Base-by-base conservation (phyloP, 2,888 invertebrate genomes). In the Automeris io region DNA sequence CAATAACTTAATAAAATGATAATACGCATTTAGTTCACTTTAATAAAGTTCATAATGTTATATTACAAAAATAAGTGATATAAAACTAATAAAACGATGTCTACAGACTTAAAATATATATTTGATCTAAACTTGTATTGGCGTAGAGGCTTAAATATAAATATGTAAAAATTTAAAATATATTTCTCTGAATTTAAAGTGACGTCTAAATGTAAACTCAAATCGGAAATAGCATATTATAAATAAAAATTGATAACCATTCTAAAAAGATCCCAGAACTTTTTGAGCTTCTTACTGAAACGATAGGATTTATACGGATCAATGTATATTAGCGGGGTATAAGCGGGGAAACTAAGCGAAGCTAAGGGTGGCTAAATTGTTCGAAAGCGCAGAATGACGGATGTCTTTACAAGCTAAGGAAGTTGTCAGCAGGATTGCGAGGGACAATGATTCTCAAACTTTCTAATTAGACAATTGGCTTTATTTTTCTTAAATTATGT, bases 201-300 rank as follows among this genome's bases (percentile, higher is more conserved):
- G n/a, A n/a, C n/a, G n/a, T n/a, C n/a, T n/a, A 16, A 18, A 23
- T 36, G 22, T 31, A 47, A 49, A 49, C 44, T 32, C 58, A 57
- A 58, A 76, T 75, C 68, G 83, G 81, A 81, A 81, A 79, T 80
- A 71, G 69, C 81, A 75, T 68, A 79, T 83, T 80, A 81, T 66
- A 69, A 57, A 61, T 58, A 49, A 54, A 51, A 61, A 61, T 58
- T 16, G 40, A 34, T 35, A 16, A 23, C 48, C 43, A 54, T 25
- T 57, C 33, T 51, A 33, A 22, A 1, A 8, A 37, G 67, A 61
- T 4, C 61, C 49, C n/a, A 33, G 12, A 31, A 9, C 7, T 29
- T 11, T 33, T 11, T 2, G 3, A 33, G 6, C 32, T 29, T 33
- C 24, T 37, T 18, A 11, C 7, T 18, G 23, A 11, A 33, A 18